Base-by-base conservation (phyloP, 2,797 vertebrate species). In the Oreortyx pictus region DNA sequence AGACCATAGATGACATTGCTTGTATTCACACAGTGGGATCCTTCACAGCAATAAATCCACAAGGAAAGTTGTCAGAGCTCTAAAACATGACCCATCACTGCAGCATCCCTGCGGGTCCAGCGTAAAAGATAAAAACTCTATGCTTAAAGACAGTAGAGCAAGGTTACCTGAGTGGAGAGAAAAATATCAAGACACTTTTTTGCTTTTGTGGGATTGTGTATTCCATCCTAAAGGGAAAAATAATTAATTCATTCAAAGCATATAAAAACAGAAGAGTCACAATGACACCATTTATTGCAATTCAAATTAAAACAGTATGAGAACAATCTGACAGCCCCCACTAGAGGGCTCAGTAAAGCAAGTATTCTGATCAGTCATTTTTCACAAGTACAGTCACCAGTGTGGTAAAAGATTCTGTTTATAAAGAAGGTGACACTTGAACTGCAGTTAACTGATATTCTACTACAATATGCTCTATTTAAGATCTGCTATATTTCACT, bases 321-420 rank as follows among this genome's bases (percentile, higher is more conserved):
- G 82, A 78, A 75, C 25, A 91, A 70, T 52, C 17, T 7, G 17
- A 39, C 1, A 2, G 20, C 54, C 7, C 23, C 94, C 94, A 89
- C 92, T 93, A 96, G 94, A 91, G 89, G 94, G 91, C 91, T 82
- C 64, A 92, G 43, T 37, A 89, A 91, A 50, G 76, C 46, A 86
- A 64, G 41, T 70, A 78, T 76, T 88, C 50, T 14, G 2, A 75
- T 64, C 10, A 0, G 39, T 67, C 35, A 41, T 82, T 90, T 88
- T 84, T 85, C 31, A 68, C 25, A 23, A 43, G 33, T 12, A 33
- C 22, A 5, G 66, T 37, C 33, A 43, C 7, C 57, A 66, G 35
- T 0, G 0, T 2, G 19, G 16, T 59, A 74, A 79, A 35, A 92
- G 66, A 49, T 8, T 25, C 60, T 64, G n/a, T 59, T 56, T 65